These are phyloP conservation scores for Zygothrica quintamaculata DNA, from an alignment of 2,888 invertebrate genomes.

Conservation along the genomic window DNA sequence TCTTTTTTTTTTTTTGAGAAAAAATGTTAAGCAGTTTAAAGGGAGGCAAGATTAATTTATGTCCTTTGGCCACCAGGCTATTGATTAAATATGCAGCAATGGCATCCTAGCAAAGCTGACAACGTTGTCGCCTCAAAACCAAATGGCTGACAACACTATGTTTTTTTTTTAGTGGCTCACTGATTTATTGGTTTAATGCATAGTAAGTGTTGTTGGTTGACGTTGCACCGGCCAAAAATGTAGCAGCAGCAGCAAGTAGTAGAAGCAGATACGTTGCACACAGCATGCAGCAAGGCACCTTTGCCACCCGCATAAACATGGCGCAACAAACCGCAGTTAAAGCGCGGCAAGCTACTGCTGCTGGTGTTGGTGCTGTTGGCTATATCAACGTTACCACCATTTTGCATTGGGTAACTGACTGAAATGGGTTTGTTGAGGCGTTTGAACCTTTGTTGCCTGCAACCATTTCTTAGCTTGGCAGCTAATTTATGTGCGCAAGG, in stretches of 20 bases:
- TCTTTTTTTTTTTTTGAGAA: too few relatives aligned
- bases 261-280: conserved; percentile 10
- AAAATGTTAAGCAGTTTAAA: conserved; percentile 63
- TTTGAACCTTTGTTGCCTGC: conserved; percentile 67
- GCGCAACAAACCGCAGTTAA: conserved; percentile 72
- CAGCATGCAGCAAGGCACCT: conserved; percentile 32
- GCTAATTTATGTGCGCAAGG: conserved; percentile 79
- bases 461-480: conserved; percentile 77
- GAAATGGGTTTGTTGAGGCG: conserved; percentile 21
- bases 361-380: conserved; percentile 36
- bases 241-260: background rate
- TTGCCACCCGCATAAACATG: conserved; percentile 73
- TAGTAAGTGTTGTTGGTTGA: conserved; percentile 35
- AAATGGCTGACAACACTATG: conserved; percentile 69
- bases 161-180: conserved; percentile 64
- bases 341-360: conserved; percentile 19
- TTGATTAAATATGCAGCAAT: conserved; percentile 71
- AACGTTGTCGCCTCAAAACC: conserved; percentile 52
- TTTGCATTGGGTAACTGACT: background rate
- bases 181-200: conserved; percentile 79
- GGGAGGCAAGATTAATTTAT: conserved; percentile 65
- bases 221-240: background rate
- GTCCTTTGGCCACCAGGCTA: conserved; percentile 59
- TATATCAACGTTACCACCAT: conserved; percentile 46
- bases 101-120: conserved; percentile 28